A percentile compares a stretch with the other conserved stretches of the same genome.
Evolutionary conservation across 2,888 invertebrate species (phyloP).

Genomic region (Drosophila percnosoma): DNA sequence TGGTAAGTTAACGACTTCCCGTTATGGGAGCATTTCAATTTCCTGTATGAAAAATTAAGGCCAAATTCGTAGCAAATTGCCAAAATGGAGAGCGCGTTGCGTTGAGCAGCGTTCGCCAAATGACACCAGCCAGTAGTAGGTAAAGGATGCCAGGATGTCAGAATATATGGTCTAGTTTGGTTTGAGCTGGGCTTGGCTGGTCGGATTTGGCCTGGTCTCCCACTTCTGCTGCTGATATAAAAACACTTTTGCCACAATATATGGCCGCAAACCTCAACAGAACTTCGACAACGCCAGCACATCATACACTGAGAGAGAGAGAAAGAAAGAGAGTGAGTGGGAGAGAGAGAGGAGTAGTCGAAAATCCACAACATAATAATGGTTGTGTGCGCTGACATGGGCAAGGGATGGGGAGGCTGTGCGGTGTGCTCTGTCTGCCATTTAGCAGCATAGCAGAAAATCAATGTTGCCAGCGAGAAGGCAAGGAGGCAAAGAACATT

Average conservation of each 20-base stretch:
- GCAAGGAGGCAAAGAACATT: conserved; percentile 29
- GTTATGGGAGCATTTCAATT: conserved; percentile 79
- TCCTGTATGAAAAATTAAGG: conserved; percentile 79
- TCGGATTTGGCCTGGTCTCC: conserved; percentile 1
- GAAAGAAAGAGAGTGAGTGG: no score
- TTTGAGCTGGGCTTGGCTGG: background rate
- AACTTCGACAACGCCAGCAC: conserved; percentile 58
- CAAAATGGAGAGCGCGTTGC: conserved; percentile 34
- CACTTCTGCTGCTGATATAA: conserved; percentile 33
- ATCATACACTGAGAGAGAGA: background rate
- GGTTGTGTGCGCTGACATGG: conserved; percentile 28
- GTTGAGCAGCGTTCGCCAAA: conserved; percentile 18
- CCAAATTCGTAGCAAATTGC: conserved; percentile 76
- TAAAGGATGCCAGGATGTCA: conserved; percentile 60
- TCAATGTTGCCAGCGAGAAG: conserved; percentile 64
- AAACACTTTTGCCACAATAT: conserved; percentile 71
- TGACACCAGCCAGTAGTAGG: conserved; percentile 60
- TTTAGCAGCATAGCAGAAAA: conserved; percentile 68
- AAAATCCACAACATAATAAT: conserved; percentile 64
- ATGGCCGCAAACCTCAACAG: conserved; percentile 79
- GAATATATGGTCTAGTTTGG: conserved; percentile 27
- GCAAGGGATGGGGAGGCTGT: background rate
- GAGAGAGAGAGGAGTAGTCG: conserved; percentile 6
- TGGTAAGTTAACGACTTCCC: conserved; percentile 69
- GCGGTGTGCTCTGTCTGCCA: conserved; percentile 55